Base-by-base conservation (phyloP, 2,797 vertebrate species). In the Decapterus maruadsi region DNA sequence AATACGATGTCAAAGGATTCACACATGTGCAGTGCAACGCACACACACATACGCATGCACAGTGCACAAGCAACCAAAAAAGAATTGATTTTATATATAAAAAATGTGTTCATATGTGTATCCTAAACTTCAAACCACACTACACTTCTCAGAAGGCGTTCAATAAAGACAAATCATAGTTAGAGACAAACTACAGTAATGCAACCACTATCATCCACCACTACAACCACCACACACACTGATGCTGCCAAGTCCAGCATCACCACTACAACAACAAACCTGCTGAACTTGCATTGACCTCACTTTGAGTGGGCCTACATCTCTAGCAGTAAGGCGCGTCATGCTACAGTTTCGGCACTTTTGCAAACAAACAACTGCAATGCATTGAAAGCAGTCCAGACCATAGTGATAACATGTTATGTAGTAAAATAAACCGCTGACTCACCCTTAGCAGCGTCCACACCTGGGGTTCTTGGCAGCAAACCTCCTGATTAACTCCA, bases 1-100 rank as follows among this genome's bases (percentile, higher is more conserved):
- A 80, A 82, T 64, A 16, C 10, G 19, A 29, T 22, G 20, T n/a
- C 43, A 72, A 56, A 0, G n/a, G 50, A 73, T 26, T 54, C 31
- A 55, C 42, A n/a, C n/a, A n/a, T n/a, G n/a, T n/a, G n/a, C n/a
- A n/a, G n/a, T n/a, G n/a, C n/a, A n/a, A n/a, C n/a, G n/a, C n/a
- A n/a, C n/a, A 26, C 29, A 65, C 69, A 54, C 40, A 54, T 8
- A 42, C 19, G 4, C 20, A 42, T 16, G 4, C 20, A 43, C 1
- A 34, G 34, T 17, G 9, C 7, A 65, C 5, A 36, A 8, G 65
- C 43, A 0, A 0, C 16, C 20, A 26, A 4, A 45, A 29, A 48
- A 74, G 2, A 63, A 14, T 31, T 29, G 7, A 8, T 10, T 45
- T 43, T 1, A 13, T 8, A 22, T 36, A 29, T 2, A 46, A 17